Conservation (phyloP, 2,888 invertebrate genomes). For the Euclidia mi region DNA sequence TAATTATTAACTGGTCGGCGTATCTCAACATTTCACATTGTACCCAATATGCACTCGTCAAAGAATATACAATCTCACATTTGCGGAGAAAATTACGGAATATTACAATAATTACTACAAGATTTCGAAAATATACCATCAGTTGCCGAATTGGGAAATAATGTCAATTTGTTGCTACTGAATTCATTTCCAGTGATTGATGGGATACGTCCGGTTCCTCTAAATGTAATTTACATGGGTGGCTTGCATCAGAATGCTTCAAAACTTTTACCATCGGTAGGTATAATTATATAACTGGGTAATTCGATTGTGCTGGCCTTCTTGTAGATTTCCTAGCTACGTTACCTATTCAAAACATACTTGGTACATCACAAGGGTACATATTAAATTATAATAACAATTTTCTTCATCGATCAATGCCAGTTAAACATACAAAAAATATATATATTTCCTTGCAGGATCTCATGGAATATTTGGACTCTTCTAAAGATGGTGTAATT, state of each 20-base stretch:
- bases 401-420: too few species aligned
- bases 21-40: slow-evolving; percentile 50
- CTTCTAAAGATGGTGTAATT: slow-evolving; percentile 71
- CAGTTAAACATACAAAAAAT: too few species aligned
- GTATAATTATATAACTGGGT: too few species aligned
- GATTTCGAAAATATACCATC: slow-evolving; percentile 52
- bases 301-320: too few species aligned
- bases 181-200: slow-evolving; percentile 58
- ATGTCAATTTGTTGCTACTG: slow-evolving; percentile 58
- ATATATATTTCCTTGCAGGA: slow-evolving; percentile 57
- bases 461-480: slow-evolving; percentile 66
- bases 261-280: slow-evolving; percentile 60
- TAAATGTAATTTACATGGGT: slow-evolving; percentile 58
- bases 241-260: slow-evolving; percentile 55
- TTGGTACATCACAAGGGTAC: too few species aligned
- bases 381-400: too few species aligned
- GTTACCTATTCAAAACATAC: too few species aligned
- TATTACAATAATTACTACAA: too few species aligned
- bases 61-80: slow-evolving; percentile 36
- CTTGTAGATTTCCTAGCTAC: too few species aligned
- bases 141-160: slow-evolving; percentile 51
- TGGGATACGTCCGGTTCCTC: slow-evolving; percentile 63
- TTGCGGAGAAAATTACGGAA: slow-evolving; percentile 48
- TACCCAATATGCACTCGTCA: slow-evolving; percentile 46
- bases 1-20: slow-evolving; percentile 50